These are phyloP conservation scores for Hypomecis punctinalis DNA, from an alignment of 2,888 invertebrate genomes.

Conservation along the genomic window DNA sequence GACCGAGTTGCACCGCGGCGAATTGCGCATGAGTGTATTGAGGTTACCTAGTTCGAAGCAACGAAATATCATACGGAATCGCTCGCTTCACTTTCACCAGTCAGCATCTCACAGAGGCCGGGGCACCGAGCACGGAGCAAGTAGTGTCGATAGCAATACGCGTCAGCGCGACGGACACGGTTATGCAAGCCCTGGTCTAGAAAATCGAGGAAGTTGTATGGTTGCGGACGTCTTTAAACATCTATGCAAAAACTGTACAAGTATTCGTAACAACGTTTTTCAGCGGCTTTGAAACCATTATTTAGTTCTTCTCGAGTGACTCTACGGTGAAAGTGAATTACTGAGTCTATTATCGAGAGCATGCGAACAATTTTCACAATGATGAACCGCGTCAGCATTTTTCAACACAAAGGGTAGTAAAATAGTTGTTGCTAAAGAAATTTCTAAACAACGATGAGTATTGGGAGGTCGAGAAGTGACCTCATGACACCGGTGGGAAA, in stretches of 20 bases:
- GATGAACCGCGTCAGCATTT: background rate
- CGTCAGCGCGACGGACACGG: constrained; percentile 32
- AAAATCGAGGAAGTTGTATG: constrained; percentile 28
- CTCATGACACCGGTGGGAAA: constrained; percentile 43
- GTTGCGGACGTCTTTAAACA: background rate
- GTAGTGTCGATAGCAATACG: constrained; percentile 30
- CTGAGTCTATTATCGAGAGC: constrained; percentile 6
- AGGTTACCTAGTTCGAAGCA: constrained; percentile 54
- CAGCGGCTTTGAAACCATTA: constrained; percentile 1
- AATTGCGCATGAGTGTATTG: constrained; percentile 52
- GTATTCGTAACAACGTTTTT: constrained; percentile 7
- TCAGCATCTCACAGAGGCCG: constrained; percentile 40
- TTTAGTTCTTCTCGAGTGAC: constrained; percentile 7
- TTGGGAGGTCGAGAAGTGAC: constrained; percentile 30
- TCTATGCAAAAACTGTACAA: constrained; percentile 3
- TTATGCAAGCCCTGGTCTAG: constrained; percentile 36
- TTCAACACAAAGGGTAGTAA: constrained; percentile 21
- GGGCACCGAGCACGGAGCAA: constrained; percentile 38
- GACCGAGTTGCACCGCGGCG: constrained; percentile 38
- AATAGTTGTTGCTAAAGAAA: constrained; percentile 14
- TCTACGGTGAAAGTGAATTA: constrained; percentile 24
- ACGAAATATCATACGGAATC: constrained; percentile 49
- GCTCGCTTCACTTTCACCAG: constrained; percentile 59
- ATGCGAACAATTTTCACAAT: constrained; percentile 14
- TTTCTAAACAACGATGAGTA: constrained; percentile 18